Conservation (phyloP, 2,113 vertebrate genomes). For the Platanista minor region DNA sequence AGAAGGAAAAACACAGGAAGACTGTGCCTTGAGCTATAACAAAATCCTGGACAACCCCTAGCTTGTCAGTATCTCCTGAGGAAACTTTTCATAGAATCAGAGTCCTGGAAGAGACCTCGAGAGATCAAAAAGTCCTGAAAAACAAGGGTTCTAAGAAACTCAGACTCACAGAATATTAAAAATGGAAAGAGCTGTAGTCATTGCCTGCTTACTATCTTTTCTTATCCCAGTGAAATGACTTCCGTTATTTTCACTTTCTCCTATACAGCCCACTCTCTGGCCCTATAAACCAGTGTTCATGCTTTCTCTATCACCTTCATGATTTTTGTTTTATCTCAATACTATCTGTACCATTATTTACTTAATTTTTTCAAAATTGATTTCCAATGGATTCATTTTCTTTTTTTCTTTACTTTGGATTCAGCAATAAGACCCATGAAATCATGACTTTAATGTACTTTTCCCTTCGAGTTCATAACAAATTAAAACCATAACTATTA, state of each 20-base stretch:
- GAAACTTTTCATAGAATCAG: not conserved
- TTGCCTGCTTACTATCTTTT: not conserved
- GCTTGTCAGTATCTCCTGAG: not conserved
- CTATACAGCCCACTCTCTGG: not conserved
- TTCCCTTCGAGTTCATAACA: not conserved
- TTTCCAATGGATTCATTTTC: not conserved
- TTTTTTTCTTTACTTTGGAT: not conserved
- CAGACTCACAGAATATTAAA: not conserved
- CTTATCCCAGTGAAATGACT: not conserved
- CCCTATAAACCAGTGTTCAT: rapidly evolving
- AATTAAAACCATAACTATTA: not conserved
- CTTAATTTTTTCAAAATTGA: not conserved
- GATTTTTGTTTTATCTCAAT: not conserved
- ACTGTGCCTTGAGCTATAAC: not conserved
- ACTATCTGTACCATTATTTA: not conserved
- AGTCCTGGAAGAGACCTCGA: not conserved
- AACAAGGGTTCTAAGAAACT: not conserved
- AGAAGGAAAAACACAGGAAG: not conserved
- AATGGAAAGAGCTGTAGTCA: not conserved
- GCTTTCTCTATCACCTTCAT: not conserved
- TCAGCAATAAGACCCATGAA: not conserved
- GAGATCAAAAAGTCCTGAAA: not conserved
- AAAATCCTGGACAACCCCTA: not conserved
- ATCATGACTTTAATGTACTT: not conserved
- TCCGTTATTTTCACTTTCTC: not conserved